A percentile compares a stretch with the other conserved stretches of the same genome.
phyloP scores from a whole-genome alignment of 2,797 vertebrate genomes.

The Momotus momota region DNA sequence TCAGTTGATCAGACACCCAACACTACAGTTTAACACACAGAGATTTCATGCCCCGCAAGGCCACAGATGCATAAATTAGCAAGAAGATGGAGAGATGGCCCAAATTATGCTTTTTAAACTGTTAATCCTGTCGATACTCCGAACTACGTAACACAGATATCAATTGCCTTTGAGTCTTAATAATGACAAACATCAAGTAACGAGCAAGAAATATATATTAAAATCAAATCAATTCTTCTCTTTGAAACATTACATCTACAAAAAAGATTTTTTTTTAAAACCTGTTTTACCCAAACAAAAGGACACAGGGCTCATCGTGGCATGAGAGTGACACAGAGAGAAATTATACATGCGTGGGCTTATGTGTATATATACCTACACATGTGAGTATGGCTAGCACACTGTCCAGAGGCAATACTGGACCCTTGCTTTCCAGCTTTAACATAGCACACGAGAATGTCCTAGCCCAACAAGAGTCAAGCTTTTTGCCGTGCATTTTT shows the following conservation, averaged over 20 bases:
- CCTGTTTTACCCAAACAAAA: neutral
- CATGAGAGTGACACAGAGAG: neutral
- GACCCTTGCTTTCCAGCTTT: neutral
- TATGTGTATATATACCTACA: rapidly evolving
- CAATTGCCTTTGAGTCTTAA: neutral
- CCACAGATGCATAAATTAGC: neutral
- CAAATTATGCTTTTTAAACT: neutral
- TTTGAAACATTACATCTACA: neutral
- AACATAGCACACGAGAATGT: neutral
- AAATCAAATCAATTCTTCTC: neutral
- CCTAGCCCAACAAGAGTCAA: neutral
- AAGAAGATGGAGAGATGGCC: neutral
- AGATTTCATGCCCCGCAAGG: neutral
- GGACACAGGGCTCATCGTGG: neutral
- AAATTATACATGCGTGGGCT: neutral
- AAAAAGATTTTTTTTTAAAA: neutral
- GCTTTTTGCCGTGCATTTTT: neutral
- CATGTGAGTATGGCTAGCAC: neutral
- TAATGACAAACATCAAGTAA: neutral
- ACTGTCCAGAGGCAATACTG: neutral
- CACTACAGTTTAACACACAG: neutral
- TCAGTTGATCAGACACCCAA: neutral
- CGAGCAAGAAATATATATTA: rapidly evolving
- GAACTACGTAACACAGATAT: neutral
- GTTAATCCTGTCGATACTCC: neutral